A percentile compares a stretch with the other conserved stretches of the same genome.
Evolutionary conservation across 2,113 vertebrate genomes (phyloP).

Genomic region (Nothoprocta perdicaria): DNA sequence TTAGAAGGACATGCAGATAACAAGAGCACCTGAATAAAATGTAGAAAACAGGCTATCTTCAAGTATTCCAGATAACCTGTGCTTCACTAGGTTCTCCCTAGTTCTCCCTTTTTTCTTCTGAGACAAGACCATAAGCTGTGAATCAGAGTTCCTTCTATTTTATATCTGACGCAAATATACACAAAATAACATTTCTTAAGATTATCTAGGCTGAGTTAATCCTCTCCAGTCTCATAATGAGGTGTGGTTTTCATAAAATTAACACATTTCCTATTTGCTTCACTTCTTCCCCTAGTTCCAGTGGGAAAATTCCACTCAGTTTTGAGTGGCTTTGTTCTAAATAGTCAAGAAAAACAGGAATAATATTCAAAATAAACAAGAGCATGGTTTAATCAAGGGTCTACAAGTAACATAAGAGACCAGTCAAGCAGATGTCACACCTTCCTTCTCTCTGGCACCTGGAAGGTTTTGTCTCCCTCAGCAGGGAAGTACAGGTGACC

Average conservation of each 20-base stretch:
- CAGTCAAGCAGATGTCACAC: not conserved
- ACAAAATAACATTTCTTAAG: not conserved
- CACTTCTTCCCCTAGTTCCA: not conserved
- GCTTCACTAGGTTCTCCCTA: not conserved
- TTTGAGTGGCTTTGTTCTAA: not conserved
- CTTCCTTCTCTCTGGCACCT: not conserved
- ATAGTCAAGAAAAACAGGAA: not conserved
- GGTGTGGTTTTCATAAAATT: not conserved
- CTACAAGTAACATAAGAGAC: not conserved
- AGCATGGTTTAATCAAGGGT: not conserved
- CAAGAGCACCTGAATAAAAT: not conserved
- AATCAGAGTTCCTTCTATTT: not conserved
- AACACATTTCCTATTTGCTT: not conserved
- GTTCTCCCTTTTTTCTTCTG: not conserved
- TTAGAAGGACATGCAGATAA: slow-evolving; percentile 4
- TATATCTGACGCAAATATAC: slow-evolving; percentile 19
- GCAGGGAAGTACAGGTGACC: not conserved
- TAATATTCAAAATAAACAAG: too few species aligned
- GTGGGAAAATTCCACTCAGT: not conserved
- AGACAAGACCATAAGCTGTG: not conserved
- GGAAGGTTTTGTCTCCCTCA: not conserved
- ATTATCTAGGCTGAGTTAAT: not conserved
- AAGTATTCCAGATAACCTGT: not conserved
- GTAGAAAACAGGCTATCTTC: slow-evolving; percentile 24
- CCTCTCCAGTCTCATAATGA: not conserved